These are phyloP conservation scores for Cotesia vestalis DNA, from an alignment of 1,140 invertebrate genomes.

Conservation along the genomic window DNA sequence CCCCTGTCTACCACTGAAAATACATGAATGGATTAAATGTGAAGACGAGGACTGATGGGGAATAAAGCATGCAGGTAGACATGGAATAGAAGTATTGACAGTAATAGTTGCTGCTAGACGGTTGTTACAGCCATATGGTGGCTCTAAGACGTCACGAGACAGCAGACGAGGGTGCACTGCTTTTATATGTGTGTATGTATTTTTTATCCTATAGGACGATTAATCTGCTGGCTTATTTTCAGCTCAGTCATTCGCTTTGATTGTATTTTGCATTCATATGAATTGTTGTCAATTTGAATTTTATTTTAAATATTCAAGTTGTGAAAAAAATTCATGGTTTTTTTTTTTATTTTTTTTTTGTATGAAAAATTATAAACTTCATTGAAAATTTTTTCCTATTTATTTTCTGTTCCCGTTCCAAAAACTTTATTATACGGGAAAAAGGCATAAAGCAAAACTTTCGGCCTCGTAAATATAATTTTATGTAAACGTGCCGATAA, in stretches of 20 bases:
- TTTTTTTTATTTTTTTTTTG: too few relatives aligned
- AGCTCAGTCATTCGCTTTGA: conserved; percentile 22
- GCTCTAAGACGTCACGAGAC: background rate
- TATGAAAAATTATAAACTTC: too few relatives aligned
- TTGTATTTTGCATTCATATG: background rate
- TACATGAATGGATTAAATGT: too few relatives aligned
- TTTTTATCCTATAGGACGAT: background rate
- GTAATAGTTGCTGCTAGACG: conserved; percentile 3
- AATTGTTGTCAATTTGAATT: conserved; percentile 7
- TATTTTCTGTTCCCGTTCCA: background rate
- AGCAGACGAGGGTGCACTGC: conserved; percentile 8
- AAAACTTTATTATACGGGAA: too few relatives aligned
- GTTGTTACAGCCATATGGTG: background rate
- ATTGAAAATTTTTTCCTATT: too few relatives aligned
- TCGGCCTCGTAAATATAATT: too few relatives aligned
- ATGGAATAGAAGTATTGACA: background rate
- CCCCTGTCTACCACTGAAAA: too few relatives aligned
- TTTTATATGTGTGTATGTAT: background rate
- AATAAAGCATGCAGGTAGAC: too few relatives aligned
- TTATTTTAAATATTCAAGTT: background rate
- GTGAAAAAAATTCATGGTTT: too few relatives aligned
- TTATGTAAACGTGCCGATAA: too few relatives aligned
- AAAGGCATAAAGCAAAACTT: too few relatives aligned
- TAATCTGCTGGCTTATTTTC: conserved; percentile 1
- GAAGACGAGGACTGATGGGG: too few relatives aligned